Evolutionary conservation across 2,888 invertebrate species (phyloP), one percentile per base, ranked within the genome.

Genomic region (Chrysolina oricalcia): DNA sequence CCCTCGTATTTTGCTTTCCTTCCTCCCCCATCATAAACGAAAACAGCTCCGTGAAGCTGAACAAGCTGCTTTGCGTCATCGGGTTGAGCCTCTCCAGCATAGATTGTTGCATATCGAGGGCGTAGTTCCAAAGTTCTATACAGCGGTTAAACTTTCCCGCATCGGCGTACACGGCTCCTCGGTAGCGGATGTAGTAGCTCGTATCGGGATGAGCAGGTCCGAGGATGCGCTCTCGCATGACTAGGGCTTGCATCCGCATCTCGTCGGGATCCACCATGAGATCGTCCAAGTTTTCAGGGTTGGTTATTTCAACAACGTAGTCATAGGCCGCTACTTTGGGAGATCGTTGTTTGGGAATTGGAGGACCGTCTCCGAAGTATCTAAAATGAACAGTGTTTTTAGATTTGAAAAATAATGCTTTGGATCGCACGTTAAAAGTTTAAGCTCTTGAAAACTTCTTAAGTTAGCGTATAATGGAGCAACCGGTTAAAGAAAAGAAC

Each of bases 81-180:
- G 97, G 96, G 87, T 96, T 97, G 68, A 98, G 92, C 21, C 98
- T 96, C 83, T 97, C 97, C 81, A 98, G 91, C 90, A 97, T 96
- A 78, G 94, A 93, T 87, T 97, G 97, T 89, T 98, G 98, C 96
- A 98, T 97, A 87, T 97, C 97, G 48, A 98, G 91, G 40, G 98
- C 98, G 90, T 98, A 98, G 89, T 97, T 96, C 98, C 98, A 98
- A 79, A 98, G 91, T 85, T 95, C 94, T 80, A 98, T 96, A 89
- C 98, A 98, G 81, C 95, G 92, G 83, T 93, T 92, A 90, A 98
- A 98, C 85, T 97, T 95, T 2, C 98, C 89, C 79, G 96, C 95
- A 89, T 98, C 98, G 50, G 98, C 98, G 90, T 98, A 98, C 79
- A 98, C 87, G 2, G 88, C 89, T 15, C 83, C 83, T 74, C 78